Conservation (phyloP, 2,797 vertebrate genomes). For the Semaprochilodus insignis region DNA sequence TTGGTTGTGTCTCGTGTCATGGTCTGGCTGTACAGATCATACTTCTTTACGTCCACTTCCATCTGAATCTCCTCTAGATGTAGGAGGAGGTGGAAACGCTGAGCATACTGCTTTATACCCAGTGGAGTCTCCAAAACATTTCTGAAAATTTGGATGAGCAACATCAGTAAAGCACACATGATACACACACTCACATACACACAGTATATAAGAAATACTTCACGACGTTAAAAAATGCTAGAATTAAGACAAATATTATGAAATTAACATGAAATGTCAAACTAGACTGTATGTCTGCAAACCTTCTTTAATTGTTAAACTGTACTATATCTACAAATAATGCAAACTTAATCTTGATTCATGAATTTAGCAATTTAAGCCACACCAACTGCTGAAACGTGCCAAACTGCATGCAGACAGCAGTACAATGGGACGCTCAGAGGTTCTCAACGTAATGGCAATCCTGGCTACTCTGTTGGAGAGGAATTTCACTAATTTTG, state of each 20-base stretch:
- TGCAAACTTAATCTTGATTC: too few species aligned
- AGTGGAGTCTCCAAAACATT: conserved; percentile 73
- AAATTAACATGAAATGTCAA: too few species aligned
- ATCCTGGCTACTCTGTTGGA: background rate
- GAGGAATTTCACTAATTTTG: too few species aligned
- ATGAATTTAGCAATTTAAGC: too few species aligned
- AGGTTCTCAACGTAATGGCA: background rate
- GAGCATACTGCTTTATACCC: conserved; percentile 77
- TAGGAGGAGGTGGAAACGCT: conserved; percentile 85
- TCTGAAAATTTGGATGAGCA: conserved; percentile 65
- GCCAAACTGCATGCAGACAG: too few species aligned
- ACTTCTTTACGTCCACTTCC: conserved; percentile 88
- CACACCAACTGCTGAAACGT: too few species aligned
- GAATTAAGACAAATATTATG: background rate
- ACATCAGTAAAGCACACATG: background rate
- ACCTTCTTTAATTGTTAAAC: too few species aligned
- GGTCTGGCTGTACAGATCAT: conserved; percentile 77
- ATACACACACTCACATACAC: background rate
- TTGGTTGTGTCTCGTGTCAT: conserved; percentile 79
- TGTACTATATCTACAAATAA: too few species aligned
- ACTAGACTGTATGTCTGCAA: too few species aligned
- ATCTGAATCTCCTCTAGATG: conserved; percentile 94
- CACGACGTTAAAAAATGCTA: background rate
- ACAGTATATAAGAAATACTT: background rate
- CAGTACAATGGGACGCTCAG: background rate